Percentiles rank a stretch among this genome's conserved stretches.
Evolutionary conservation across 1,140 invertebrate species (phyloP).

Genomic region (Papilio xuthus): DNA sequence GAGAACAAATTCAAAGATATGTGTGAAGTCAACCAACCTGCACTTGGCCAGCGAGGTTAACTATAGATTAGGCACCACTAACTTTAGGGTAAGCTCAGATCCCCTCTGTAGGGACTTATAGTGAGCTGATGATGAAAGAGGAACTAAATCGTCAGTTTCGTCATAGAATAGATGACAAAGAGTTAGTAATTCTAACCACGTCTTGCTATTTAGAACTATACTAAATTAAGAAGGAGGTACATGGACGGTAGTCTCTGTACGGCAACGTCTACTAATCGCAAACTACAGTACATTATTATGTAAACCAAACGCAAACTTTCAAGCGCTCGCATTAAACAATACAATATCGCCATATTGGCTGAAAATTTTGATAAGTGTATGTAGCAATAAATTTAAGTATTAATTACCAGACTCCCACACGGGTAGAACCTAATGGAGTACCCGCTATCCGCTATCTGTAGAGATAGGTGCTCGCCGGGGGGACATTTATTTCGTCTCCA

Average conservation of each 20-base stretch:
- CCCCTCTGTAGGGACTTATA: too few species aligned
- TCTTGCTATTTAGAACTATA: too few species aligned
- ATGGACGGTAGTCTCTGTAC: not conserved
- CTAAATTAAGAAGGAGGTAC: too few species aligned
- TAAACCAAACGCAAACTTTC: not conserved
- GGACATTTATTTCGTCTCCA: constrained; percentile 61
- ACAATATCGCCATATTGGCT: constrained; percentile 2
- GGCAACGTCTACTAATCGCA: not conserved
- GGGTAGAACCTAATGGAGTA: constrained; percentile 51
- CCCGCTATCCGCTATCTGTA: constrained; percentile 48
- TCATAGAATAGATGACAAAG: too few species aligned
- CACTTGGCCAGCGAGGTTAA: too few species aligned
- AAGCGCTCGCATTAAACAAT: not conserved
- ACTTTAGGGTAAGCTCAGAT: too few species aligned
- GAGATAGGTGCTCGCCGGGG: constrained; percentile 51
- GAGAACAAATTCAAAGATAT: too few species aligned
- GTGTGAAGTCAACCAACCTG: too few species aligned
- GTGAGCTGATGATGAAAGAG: too few species aligned
- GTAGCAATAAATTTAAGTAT: constrained; percentile 45
- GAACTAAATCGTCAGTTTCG: too few species aligned
- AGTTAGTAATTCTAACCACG: too few species aligned
- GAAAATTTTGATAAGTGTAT: constrained; percentile 40
- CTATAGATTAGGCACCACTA: too few species aligned
- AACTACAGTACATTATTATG: not conserved
- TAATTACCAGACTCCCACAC: constrained; percentile 50